phyloP scores from a whole-genome alignment of 2,888 invertebrate genomes.

The Thera obeliscata region DNA sequence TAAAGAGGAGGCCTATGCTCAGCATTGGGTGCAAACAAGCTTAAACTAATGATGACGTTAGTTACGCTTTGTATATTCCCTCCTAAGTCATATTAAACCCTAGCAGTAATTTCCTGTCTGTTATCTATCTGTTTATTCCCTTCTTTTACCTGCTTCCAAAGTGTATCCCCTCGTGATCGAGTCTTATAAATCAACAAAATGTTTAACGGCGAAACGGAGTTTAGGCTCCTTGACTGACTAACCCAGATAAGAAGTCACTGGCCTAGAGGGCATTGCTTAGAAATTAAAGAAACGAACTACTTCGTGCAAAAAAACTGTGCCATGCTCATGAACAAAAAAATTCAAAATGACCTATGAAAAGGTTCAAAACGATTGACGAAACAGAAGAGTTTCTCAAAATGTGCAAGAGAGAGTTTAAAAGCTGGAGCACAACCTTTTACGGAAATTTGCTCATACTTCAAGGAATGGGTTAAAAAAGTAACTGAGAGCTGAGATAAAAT shows the following conservation, averaged over 20 bases:
- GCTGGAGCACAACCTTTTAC: background rate
- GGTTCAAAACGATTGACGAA: background rate
- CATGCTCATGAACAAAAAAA: background rate
- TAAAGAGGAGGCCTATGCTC: background rate
- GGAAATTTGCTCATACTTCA: background rate
- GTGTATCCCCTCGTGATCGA: conserved; percentile 13
- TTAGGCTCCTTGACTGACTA: conserved; percentile 30
- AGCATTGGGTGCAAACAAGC: background rate
- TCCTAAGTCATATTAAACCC: conserved; percentile 7
- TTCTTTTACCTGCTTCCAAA: conserved; percentile 12
- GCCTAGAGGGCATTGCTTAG: conserved; percentile 19
- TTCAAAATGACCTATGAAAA: background rate
- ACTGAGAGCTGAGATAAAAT: background rate
- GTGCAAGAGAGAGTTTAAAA: background rate
- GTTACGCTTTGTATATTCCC: conserved; percentile 19
- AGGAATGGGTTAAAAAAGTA: background rate
- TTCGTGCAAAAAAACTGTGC: conserved; percentile 4
- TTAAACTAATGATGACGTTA: background rate
- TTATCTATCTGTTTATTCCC: conserved; percentile 14
- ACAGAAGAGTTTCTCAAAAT: background rate
- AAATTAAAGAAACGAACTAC: conserved; percentile 16
- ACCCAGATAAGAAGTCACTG: conserved; percentile 22
- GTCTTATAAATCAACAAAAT: conserved; percentile 15
- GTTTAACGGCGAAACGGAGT: conserved; percentile 14
- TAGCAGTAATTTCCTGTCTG: conserved; percentile 16